These are phyloP conservation scores for Dexiosoma caninum DNA, from an alignment of 2,888 invertebrate genomes.

Conservation along the genomic window DNA sequence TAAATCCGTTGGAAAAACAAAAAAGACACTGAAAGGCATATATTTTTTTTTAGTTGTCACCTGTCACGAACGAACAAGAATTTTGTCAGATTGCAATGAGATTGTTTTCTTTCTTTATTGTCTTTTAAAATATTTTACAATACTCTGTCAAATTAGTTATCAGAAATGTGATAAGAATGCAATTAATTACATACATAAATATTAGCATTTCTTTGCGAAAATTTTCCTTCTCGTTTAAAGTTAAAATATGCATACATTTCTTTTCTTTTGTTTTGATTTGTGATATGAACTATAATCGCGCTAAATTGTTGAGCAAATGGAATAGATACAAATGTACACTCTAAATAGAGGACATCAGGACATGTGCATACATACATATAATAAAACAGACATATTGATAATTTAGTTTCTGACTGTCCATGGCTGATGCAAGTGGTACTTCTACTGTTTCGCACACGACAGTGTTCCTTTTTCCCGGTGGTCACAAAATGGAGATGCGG, in stretches of 20 bases:
- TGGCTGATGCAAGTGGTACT: too few relatives aligned
- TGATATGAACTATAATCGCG: not conserved
- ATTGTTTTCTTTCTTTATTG: not conserved
- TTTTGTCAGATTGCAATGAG: slow-evolving; percentile 21
- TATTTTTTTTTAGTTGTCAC: slow-evolving; percentile 19
- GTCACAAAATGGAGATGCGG: too few relatives aligned
- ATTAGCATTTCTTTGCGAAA: not conserved
- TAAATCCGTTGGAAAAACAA: not conserved
- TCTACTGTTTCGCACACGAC: too few relatives aligned
- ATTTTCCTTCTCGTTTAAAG: not conserved
- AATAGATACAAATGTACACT: too few relatives aligned
- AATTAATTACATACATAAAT: slow-evolving; percentile 38
- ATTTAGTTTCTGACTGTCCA: too few relatives aligned
- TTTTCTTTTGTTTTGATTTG: too few relatives aligned
- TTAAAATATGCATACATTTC: too few relatives aligned
- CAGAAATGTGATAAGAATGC: slow-evolving; percentile 3
- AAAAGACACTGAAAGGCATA: slow-evolving; percentile 2
- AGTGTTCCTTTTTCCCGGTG: too few relatives aligned
- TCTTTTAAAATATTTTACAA: slow-evolving; percentile 24
- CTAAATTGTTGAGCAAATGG: too few relatives aligned
- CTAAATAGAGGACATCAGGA: too few relatives aligned
- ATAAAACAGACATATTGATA: too few relatives aligned
- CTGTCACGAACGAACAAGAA: not conserved
- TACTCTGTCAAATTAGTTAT: slow-evolving; percentile 23
- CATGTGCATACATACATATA: too few relatives aligned